These are phyloP conservation scores for Paralichthys olivaceus DNA, from an alignment of 2,113 vertebrate species.

Conservation along the genomic window DNA sequence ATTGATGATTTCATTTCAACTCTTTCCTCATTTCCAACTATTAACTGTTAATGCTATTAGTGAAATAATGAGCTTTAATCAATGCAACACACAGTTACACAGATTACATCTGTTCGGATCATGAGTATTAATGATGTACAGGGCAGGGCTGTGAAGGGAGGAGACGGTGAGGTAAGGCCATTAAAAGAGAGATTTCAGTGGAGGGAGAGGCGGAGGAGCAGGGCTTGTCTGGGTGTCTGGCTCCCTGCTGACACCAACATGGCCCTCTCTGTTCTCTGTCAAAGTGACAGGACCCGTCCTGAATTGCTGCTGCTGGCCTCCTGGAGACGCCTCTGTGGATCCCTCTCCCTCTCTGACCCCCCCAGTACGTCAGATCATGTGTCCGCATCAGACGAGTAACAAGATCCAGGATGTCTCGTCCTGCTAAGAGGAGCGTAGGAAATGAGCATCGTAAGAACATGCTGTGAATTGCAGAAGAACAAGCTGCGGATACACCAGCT, in stretches of 20 bases:
- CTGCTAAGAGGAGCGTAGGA: conserved; percentile 33
- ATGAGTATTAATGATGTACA: conserved; percentile 41
- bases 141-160: conserved; percentile 6
- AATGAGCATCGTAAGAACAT: conserved; percentile 13
- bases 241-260: conserved; percentile 68
- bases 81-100: conserved; percentile 50
- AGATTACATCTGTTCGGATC: conserved; percentile 49
- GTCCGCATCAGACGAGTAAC: conserved; percentile 55
- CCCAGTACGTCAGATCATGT: conserved; percentile 53
- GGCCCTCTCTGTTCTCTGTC: conserved; percentile 73
- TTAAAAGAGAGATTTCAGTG: conserved; percentile 26
- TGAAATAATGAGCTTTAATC: conserved; percentile 61
- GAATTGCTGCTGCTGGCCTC: conserved; percentile 45
- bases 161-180: conserved; percentile 33
- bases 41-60: conserved; percentile 53
- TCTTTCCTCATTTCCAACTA: conserved; percentile 33
- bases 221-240: conserved; percentile 45
- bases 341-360: conserved; percentile 50
- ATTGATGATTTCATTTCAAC: conserved; percentile 46
- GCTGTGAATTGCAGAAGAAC: conserved; percentile 32
- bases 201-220: conserved; percentile 7
- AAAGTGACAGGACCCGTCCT: conserved; percentile 74
- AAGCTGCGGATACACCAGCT: conserved; percentile 9
- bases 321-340: conserved; percentile 45
- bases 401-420: conserved; percentile 65